Evolutionary conservation across 2,888 invertebrate species (phyloP), one percentile per base, ranked within the genome.

Genomic region (Noctua fimbriata): DNA sequence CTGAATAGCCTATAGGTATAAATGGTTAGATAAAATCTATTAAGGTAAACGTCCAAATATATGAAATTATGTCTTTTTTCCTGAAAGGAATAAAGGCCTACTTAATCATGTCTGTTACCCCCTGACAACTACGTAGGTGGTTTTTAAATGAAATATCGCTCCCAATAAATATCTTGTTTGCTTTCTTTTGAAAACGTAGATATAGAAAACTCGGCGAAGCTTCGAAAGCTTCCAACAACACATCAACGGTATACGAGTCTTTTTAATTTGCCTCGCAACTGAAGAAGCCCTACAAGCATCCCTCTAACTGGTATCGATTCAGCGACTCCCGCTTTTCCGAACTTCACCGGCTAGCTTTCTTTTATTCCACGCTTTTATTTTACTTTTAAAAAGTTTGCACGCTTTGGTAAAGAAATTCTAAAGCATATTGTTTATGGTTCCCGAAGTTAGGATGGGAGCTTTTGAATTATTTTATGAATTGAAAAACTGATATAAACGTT

Each of bases 221-320:
- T 86, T 81, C 72, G 75, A 73, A 78, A 86, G 81, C 87, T 88
- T 67, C 73, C 70, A 86, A 88, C 88, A 88, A 88, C 86, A 83
- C 76, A 87, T 89, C 89, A 90, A 85, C 90, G 87, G 85, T 83
- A 73, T 81, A 83, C 82, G 75, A 87, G 58, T 87, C 65, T 90
- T 93, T 95, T 94, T 95, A 95, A 95, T 95, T 95, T 94, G 89
- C 93, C 90, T 88, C 90, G 89, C 89, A 90, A 92, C 90, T 87
- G 88, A 78, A 12, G 94, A 95, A 95, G 95, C 94, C 95, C 0
- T 80, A 79, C 52, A 60, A 41, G 89, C 87, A 90, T 52, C 95
- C 49, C 63, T 91, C 83, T 91, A 94, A 89, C 79, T 84, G 84
- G 75, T 89, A 93, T 95, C 94, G 94, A 95, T 95, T 92, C 89